Base-by-base conservation (phyloP, 2,113 vertebrate species). In the Tiliqua scincoides region DNA sequence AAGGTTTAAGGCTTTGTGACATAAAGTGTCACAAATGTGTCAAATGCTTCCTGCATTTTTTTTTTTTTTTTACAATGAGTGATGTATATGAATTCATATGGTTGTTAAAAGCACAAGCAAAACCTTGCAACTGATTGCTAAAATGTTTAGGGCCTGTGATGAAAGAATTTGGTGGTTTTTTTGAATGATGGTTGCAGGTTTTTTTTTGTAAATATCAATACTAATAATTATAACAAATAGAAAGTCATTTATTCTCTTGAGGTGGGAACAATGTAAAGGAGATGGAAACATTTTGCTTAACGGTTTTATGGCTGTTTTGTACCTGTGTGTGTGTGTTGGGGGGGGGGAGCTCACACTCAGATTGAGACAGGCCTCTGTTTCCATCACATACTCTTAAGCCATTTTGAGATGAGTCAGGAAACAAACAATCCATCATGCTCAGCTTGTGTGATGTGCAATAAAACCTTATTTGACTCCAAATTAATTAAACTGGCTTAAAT, bases 241-340 rank as follows among this genome's bases (percentile, higher is more conserved):
- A 40, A 25, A 72, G 20, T 9, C 57, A 35, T 78, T 7, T 78
- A 61, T 78, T 72, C 21, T 62, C 54, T 35, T 72, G 52, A 72
- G 54, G 7, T 72, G 68, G 8, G 23, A 35, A 61, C 40, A 48
- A 71, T 61, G 67, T 94, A 95, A 95, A 94, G 91, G 91, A 89
- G 94, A 95, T 87, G 87, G 87, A 93, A 92, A 94, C 89, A 91
- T 79, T 86, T 7, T 0, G 3, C 17, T 3, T 87, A 83, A 89
- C 93, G 82, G 43, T 94, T 88, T 85, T 87, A 92, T 57, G 0
- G 83, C 89, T 63, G 92, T 85, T 89, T 54, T 57, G 23, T 86
- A 93, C 90, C 82, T 95, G 91, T 91, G 93, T 88, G 32, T 30
- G 6, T 67, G 6, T 94, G 91, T 91, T 91, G 59, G 90, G 72